Base-by-base conservation (phyloP, 2,797 vertebrate species). In the Sebastiscus albofasciatus region DNA sequence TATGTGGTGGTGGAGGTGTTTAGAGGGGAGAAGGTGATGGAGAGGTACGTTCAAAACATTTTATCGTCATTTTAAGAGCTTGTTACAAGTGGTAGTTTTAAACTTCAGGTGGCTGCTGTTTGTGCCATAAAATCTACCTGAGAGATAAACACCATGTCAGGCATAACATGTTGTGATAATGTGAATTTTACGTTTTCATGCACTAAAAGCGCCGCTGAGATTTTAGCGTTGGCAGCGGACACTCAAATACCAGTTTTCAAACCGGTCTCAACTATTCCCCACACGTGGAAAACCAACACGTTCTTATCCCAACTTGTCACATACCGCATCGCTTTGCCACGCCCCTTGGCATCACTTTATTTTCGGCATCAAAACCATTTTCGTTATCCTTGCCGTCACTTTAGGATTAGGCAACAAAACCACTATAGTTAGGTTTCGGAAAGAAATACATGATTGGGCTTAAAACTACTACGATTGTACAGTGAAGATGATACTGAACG, bases 1-100 rank as follows among this genome's bases (percentile, higher is more conserved):
- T 54, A 27, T 67, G 69, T 46, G 49, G 39, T 46, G 34, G 64
- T 68, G 67, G 42, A 76, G 64, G 46, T 73, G 33, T 18, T 70
- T 8, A 46, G 39, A 49, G 18, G 20, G 54, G 18, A 26, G 54
- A 20, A 76, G 20, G 27, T 61, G 62, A 68, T 36, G 33, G 18
- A 68, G 27, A n/a, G 39, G 3, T 13, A 54, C 10, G 24, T 74
- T 73, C 46, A n/a, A 74, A 74, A 36, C 20, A 42, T 14, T 16
- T 34, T n/a, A 14, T 36, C 3, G 26, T 73, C 31, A 46, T 80
- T 22, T n/a, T 34, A 36, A 59, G 49, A 42, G 62, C 33, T 80
- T 64, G 56, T 33, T 22, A 11, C 13, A 58, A 60, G 26, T 5
- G 2, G 14, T 42, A 3, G 24, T 24, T 72, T 71, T 58, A 34